A percentile compares a stretch with the other conserved stretches of the same genome.
Conservation (phyloP, 2,797 vertebrate species). For the Coregonus suidteri region DNA sequence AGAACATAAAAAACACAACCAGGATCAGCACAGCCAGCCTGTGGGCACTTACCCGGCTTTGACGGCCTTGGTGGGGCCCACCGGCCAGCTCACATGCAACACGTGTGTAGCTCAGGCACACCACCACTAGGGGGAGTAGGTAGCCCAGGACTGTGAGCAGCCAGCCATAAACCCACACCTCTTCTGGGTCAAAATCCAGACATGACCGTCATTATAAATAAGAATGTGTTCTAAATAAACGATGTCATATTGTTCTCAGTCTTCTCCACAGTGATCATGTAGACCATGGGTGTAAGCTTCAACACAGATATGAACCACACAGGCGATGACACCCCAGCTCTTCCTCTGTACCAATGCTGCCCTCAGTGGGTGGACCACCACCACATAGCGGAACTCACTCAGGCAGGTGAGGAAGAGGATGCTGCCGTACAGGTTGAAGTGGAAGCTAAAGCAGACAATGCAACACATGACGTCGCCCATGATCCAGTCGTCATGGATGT, state of each 20-base stretch:
- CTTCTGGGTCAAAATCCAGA: conserved; percentile 41
- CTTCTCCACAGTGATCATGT: conserved; percentile 26
- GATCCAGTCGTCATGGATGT: conserved; percentile 63
- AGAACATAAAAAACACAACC: conserved; percentile 42
- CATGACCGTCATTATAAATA: conserved; percentile 19
- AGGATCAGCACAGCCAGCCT: conserved; percentile 45
- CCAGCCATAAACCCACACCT: conserved; percentile 48
- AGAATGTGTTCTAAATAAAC: no score
- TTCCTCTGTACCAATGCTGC: conserved; percentile 66
- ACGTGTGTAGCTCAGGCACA: conserved; percentile 39
- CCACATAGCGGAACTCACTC: conserved; percentile 77
- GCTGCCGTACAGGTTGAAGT: conserved; percentile 79
- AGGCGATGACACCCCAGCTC: conserved; percentile 63
- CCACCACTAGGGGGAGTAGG: conserved; percentile 17
- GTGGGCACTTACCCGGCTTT: conserved; percentile 23
- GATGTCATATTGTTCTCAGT: no score
- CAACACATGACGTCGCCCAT: conserved; percentile 80
- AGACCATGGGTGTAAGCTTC: conserved; percentile 47
- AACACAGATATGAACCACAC: conserved; percentile 65
- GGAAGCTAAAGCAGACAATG: conserved; percentile 75
- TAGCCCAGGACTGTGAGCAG: no score
- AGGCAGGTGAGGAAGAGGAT: conserved; percentile 82
- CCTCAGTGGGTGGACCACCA: conserved; percentile 71
- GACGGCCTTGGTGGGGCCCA: conserved; percentile 26
- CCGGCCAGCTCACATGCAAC: conserved; percentile 5